These are phyloP conservation scores for Poeciliopsis gracilis DNA, from an alignment of 2,797 vertebrate genomes.

Conservation along the genomic window DNA sequence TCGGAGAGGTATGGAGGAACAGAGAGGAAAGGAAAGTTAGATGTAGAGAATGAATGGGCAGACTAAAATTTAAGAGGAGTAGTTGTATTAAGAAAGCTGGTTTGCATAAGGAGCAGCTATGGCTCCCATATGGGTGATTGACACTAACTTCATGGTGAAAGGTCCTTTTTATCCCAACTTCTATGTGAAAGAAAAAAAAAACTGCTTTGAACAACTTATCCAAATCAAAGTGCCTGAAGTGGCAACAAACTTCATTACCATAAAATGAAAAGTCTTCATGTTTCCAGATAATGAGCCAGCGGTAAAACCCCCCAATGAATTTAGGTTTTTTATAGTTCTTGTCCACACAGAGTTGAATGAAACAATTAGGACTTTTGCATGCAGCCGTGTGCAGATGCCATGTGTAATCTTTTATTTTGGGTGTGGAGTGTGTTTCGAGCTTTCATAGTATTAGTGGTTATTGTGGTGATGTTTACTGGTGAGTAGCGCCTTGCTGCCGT, in stretches of 20 bases:
- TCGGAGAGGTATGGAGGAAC: conserved; percentile 34
- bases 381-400: conserved; percentile 25
- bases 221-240: conserved; percentile 35
- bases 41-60: conserved; percentile 5
- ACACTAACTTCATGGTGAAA: conserved; percentile 11
- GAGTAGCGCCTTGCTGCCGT: conserved; percentile 33
- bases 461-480: conserved; percentile 35
- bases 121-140: conserved; percentile 13
- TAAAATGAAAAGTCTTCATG: conserved; percentile 40
- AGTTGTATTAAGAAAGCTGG: conserved; percentile 26
- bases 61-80: conserved; percentile 21
- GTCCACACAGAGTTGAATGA: conserved; percentile 39
- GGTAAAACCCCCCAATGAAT: conserved; percentile 54
- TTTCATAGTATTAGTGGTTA: conserved; percentile 44
- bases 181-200: background rate
- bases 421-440: conserved; percentile 60
- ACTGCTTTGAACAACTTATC: conserved; percentile 15
- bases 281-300: conserved; percentile 54
- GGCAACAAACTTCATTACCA: conserved; percentile 33
- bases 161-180: conserved; percentile 7
- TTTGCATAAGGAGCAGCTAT: conserved; percentile 4
- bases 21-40: conserved; percentile 23
- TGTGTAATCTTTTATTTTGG: conserved; percentile 48
- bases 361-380: conserved; percentile 50
- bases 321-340: conserved; percentile 44